Conservation (phyloP, 2,888 invertebrate species). For the Tetranychus piercei region DNA sequence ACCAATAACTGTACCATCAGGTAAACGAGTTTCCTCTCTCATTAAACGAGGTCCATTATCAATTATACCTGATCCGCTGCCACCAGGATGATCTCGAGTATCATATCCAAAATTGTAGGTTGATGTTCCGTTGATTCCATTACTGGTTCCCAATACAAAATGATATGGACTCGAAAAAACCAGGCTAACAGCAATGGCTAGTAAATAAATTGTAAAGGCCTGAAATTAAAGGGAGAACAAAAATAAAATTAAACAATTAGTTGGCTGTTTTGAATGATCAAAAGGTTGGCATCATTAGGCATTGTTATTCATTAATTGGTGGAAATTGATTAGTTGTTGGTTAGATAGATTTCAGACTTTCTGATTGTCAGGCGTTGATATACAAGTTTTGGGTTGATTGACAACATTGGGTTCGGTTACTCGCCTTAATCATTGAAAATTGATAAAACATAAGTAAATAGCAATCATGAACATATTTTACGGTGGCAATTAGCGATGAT, state of each 20-base stretch:
- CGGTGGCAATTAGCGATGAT: too few relatives aligned
- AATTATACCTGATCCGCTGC: background rate
- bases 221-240: background rate
- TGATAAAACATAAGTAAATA: background rate
- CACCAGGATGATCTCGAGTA: background rate
- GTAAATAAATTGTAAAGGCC: background rate
- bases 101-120: slow-evolving; percentile 20
- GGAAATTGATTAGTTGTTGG: too few relatives aligned
- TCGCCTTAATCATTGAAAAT: background rate
- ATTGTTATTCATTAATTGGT: background rate
- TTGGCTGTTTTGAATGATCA: background rate
- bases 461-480: background rate
- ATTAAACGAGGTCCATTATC: slow-evolving; percentile 17
- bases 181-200: slow-evolving; percentile 4
- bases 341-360: background rate
- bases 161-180: background rate
- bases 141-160: slow-evolving; percentile 3
- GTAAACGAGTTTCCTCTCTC: slow-evolving; percentile 19
- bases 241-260: background rate
- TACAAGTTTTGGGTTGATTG: background rate
- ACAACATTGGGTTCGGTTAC: slow-evolving; percentile 1
- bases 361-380: background rate
- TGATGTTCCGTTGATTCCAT: background rate
- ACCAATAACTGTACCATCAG: slow-evolving; percentile 20
- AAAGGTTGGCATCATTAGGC: background rate